These are phyloP conservation scores for Crambe crambe DNA, from an alignment of 37 sponge, comb jelly and placozoan genomes.

Conservation along the genomic window DNA sequence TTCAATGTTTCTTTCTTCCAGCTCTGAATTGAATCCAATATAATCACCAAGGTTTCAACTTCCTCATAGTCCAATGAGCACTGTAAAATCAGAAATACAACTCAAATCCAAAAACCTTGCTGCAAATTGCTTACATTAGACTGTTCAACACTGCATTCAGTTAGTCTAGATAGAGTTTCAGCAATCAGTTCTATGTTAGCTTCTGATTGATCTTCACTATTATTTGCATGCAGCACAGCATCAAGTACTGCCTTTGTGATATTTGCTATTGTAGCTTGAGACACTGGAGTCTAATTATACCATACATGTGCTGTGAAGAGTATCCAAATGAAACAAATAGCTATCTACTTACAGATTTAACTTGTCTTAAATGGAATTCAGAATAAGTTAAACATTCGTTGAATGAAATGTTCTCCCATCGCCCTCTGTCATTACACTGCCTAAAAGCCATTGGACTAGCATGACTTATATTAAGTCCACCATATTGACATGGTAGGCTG, in stretches of 20 bases:
- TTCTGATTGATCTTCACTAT: constrained; percentile 10
- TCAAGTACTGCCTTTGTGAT: neutral
- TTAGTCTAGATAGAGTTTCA: neutral
- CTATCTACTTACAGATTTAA: neutral
- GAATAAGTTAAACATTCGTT: constrained; percentile 16
- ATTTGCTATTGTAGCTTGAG: neutral
- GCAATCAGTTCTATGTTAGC: neutral
- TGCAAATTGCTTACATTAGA: neutral
- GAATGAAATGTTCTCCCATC: neutral
- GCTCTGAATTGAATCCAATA: constrained; percentile 5
- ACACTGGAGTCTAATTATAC: neutral
- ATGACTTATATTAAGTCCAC: neutral
- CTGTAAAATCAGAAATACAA: neutral
- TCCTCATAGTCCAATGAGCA: neutral
- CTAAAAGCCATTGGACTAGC: neutral
- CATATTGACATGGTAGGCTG: constrained; percentile 11
- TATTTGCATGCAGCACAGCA: neutral
- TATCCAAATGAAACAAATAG: too few species aligned
- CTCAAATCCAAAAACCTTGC: too few species aligned
- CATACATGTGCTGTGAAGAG: too few species aligned
- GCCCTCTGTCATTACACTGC: constrained; percentile 3
- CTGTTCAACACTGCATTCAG: neutral
- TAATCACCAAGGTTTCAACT: neutral
- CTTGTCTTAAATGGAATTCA: neutral
- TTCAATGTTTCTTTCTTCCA: neutral